These are phyloP conservation scores for Nephrocerus scutellatus DNA, from an alignment of 2,888 invertebrate genomes.

Conservation along the genomic window DNA sequence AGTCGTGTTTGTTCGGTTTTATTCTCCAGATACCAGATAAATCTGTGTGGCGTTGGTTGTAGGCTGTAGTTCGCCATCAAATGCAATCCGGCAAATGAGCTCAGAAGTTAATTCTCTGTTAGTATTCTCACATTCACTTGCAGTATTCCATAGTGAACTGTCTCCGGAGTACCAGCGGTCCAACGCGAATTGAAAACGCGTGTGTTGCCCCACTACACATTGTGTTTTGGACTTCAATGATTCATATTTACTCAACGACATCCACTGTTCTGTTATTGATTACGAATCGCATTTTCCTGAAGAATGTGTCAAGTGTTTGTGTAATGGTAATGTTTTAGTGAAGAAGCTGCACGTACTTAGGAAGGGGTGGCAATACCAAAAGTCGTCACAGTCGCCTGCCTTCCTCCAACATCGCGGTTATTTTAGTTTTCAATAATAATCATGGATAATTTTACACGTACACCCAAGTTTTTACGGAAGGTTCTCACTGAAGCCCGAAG, in stretches of 20 bases:
- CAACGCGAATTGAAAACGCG: not conserved
- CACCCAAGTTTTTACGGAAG: conserved; percentile 45
- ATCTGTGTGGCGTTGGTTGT: no score
- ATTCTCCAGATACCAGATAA: no score
- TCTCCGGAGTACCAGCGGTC: no score
- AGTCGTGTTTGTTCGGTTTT: no score
- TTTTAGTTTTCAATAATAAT: not conserved
- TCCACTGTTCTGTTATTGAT: not conserved
- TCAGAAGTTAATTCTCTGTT: no score
- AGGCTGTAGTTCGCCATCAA: no score
- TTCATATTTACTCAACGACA: no score
- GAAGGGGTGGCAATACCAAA: conserved; percentile 3
- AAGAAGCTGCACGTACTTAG: conserved; percentile 1
- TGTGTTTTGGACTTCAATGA: no score
- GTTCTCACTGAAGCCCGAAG: conserved; percentile 41
- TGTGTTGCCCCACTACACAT: no score
- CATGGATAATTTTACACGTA: conserved; percentile 44
- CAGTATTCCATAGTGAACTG: conserved; percentile 4
- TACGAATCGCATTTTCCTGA: not conserved
- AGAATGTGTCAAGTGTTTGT: not conserved
- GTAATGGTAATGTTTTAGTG: not conserved
- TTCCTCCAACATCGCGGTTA: conserved; percentile 6
- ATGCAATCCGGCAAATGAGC: no score
- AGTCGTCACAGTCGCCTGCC: no score
- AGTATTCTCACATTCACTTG: conserved; percentile 8